These are phyloP conservation scores for Leuciscus idus DNA, from an alignment of 2,113 vertebrate species.

Conservation along the genomic window DNA sequence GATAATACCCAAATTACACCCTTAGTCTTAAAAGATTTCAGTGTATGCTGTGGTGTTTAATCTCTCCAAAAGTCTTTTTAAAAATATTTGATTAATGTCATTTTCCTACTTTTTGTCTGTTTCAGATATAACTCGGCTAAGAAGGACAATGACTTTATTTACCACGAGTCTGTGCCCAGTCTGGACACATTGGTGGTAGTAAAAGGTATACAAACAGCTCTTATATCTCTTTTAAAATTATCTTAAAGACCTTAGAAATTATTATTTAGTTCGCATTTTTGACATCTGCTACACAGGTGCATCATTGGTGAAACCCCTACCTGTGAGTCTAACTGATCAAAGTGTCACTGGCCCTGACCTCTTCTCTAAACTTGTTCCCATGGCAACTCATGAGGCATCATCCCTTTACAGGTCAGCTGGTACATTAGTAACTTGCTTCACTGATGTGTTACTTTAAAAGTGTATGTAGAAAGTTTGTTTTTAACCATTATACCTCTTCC, in stretches of 20 bases:
- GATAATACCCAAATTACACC: neutral
- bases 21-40: neutral
- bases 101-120: neutral
- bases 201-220: conserved; percentile 80
- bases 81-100: neutral
- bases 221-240: neutral
- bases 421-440: neutral
- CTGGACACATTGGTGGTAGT: conserved; percentile 89
- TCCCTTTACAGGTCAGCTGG: conserved; percentile 88
- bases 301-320: conserved; percentile 92
- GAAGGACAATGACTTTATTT: conserved; percentile 98
- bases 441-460: no score
- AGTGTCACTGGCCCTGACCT: conserved; percentile 94
- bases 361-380: conserved; percentile 92
- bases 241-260: neutral
- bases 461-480: neutral
- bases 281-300: conserved; percentile 76
- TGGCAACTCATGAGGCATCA: conserved; percentile 95
- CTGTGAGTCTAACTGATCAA: conserved; percentile 92
- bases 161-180: conserved; percentile 88
- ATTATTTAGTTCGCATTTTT: neutral
- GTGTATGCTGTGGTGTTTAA: neutral
- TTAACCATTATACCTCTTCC: neutral
- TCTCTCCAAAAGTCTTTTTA: neutral
- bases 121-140: conserved; percentile 92